phyloP scores from a whole-genome alignment of 1,140 invertebrate genomes.

The Thaumatotibia leucotreta region DNA sequence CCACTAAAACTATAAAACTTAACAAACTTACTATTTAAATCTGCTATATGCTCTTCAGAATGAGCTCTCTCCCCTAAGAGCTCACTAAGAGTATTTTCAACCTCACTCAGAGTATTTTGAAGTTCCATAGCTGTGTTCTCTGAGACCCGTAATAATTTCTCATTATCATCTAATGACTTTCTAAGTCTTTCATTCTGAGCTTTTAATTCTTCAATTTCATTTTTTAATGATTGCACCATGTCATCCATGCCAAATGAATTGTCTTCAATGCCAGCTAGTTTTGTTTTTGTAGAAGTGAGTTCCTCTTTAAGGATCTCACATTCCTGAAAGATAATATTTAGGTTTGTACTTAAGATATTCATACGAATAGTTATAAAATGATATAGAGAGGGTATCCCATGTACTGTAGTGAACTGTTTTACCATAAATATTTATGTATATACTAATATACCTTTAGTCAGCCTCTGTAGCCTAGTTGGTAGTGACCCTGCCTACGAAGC shows the following conservation, averaged over 20 bases:
- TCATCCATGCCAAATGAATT: conserved; percentile 84
- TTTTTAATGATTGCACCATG: conserved; percentile 80
- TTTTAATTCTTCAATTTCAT: conserved; percentile 76
- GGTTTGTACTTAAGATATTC: not conserved
- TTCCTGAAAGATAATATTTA: conserved; percentile 72
- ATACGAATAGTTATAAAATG: no score
- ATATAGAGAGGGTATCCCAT: no score
- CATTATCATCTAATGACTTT: conserved; percentile 65
- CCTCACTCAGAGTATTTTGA: conserved; percentile 63
- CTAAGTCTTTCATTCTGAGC: conserved; percentile 64
- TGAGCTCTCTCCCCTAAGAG: conserved; percentile 58
- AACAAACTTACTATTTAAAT: conserved; percentile 59
- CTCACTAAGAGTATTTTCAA: conserved; percentile 70
- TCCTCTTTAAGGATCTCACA: conserved; percentile 81
- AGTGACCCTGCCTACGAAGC: no score
- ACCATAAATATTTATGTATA: no score
- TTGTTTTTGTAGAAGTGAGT: conserved; percentile 78
- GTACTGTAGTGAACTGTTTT: no score
- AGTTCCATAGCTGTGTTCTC: conserved; percentile 67
- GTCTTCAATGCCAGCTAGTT: conserved; percentile 80
- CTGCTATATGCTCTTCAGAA: conserved; percentile 64
- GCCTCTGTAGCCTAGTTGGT: no score
- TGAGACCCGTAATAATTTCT: conserved; percentile 64
- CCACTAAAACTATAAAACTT: no score
- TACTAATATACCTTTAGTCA: no score